Conservation (phyloP, 2,797 vertebrate species). For the Rhabdomys pumilio region DNA sequence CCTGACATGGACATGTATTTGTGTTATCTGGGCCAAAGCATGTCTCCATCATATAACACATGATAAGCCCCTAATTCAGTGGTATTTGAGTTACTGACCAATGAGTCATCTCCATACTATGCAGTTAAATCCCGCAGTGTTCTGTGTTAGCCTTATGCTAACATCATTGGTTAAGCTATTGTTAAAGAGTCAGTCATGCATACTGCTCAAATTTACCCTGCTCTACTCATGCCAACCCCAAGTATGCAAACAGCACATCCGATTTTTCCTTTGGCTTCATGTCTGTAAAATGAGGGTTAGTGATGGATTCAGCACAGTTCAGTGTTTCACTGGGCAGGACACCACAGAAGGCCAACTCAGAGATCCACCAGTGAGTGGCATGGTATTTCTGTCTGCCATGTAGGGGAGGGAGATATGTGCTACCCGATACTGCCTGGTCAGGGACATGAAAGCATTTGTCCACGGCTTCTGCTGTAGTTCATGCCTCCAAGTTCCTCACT, state of each 20-base stretch:
- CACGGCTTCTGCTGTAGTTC: background rate
- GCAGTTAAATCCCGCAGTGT: background rate
- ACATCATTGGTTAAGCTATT: background rate
- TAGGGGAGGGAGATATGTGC: background rate
- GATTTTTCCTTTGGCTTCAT: background rate
- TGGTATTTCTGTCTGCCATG: background rate
- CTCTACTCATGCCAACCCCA: background rate
- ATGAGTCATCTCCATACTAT: background rate
- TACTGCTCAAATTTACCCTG: background rate
- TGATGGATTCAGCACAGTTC: background rate
- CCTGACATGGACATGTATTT: accelerated
- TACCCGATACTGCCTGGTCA: background rate
- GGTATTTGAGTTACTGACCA: background rate
- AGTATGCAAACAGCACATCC: background rate
- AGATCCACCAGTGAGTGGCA: background rate
- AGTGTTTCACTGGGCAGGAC: background rate
- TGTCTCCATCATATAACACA: background rate
- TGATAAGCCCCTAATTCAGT: background rate
- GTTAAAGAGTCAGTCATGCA: background rate
- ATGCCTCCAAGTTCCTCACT: background rate
- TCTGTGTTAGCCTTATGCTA: background rate
- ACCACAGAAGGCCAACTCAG: background rate
- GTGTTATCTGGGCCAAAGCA: background rate
- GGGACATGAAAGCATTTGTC: too few relatives aligned
- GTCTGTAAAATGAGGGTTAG: background rate